These are phyloP conservation scores for Coelogynopora nodosa DNA, from an alignment of 2,888 invertebrate species.

Conservation along the genomic window DNA sequence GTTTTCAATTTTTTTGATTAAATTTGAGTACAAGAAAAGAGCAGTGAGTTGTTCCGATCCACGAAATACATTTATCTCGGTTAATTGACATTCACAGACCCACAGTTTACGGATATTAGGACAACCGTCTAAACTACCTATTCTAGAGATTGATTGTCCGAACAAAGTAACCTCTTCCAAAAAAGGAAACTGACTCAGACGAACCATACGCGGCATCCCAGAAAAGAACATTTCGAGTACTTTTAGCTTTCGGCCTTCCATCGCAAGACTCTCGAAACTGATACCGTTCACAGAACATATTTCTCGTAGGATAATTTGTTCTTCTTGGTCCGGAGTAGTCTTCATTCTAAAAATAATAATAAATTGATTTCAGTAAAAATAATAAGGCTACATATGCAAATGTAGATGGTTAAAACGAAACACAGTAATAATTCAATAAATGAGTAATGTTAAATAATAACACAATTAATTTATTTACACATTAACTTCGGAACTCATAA, in stretches of 20 bases:
- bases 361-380: too few species aligned
- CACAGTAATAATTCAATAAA: not conserved
- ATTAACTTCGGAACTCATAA: too few species aligned
- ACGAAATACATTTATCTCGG: constrained; percentile 56
- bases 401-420: too few species aligned
- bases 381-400: not conserved
- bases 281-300: constrained; percentile 46
- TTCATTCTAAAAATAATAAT: not conserved
- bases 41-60: constrained; percentile 52
- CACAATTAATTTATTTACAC: not conserved
- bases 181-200: constrained; percentile 57
- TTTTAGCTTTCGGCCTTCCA: constrained; percentile 42
- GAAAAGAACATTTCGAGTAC: constrained; percentile 60
- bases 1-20: constrained; percentile 56
- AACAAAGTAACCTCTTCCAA: constrained; percentile 54
- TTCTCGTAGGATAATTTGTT: constrained; percentile 30
- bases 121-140: constrained; percentile 49
- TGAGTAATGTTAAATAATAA: not conserved
- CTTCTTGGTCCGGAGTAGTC: constrained; percentile 26
- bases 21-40: constrained; percentile 58
- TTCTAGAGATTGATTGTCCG: constrained; percentile 51
- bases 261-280: constrained; percentile 36
- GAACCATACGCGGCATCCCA: constrained; percentile 56
- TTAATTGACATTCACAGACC: constrained; percentile 51
- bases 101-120: constrained; percentile 51